Percentiles rank a stretch among this genome's conserved stretches.
These are phyloP conservation scores for Maconellicoccus hirsutus DNA, from an alignment of 1,140 invertebrate species.

Conservation along the genomic window DNA sequence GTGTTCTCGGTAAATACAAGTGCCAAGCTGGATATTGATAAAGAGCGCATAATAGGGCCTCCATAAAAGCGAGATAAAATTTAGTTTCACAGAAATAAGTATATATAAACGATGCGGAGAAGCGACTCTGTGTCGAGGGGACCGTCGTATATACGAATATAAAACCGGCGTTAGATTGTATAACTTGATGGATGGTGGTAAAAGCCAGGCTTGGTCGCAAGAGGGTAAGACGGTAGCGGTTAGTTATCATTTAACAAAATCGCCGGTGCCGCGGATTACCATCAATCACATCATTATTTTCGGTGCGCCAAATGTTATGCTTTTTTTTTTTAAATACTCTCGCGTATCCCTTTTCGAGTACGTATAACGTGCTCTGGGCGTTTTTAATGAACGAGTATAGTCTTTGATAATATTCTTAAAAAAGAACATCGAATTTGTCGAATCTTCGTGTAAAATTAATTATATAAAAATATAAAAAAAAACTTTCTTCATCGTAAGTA, in stretches of 20 bases:
- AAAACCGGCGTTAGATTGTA: neutral
- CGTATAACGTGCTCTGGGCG: no score
- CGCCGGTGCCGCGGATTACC: neutral
- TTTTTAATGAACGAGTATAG: no score
- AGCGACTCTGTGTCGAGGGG: neutral
- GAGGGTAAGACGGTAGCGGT: neutral
- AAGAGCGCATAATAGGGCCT: conserved; percentile 1
- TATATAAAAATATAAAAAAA: no score
- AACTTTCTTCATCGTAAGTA: no score
- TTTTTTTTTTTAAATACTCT: neutral
- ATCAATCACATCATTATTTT: conserved; percentile 9
- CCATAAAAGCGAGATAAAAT: neutral
- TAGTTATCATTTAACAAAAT: conserved; percentile 10
- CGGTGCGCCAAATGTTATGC: neutral
- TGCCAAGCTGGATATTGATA: neutral
- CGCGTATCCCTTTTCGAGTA: no score
- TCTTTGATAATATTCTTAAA: no score
- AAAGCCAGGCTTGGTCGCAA: neutral
- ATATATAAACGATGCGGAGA: neutral
- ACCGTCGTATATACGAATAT: no score
- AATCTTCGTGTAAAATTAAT: no score
- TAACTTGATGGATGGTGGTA: neutral
- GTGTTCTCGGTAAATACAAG: neutral
- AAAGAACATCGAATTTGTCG: no score
- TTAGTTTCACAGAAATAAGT: neutral